Conservation (phyloP, 64 coral and sea anemone genomes). For the Stichodactyla mertensii region DNA sequence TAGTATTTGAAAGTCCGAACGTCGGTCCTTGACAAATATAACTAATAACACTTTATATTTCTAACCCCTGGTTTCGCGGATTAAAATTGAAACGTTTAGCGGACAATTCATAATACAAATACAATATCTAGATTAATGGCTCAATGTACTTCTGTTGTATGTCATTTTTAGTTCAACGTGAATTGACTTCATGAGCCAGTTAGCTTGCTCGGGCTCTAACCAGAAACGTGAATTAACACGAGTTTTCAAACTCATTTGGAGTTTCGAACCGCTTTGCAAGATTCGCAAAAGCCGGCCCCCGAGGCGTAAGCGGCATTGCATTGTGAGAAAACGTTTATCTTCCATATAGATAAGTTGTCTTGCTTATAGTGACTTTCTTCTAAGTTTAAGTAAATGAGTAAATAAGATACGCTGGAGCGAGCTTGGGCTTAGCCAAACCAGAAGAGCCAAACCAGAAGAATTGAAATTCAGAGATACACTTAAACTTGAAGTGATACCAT, state of each 20-base stretch:
- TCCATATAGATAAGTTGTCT: slow-evolving; percentile 15
- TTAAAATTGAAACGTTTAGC: background rate
- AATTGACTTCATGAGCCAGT: background rate
- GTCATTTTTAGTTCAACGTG: background rate
- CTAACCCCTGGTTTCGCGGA: background rate
- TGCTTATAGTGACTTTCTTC: background rate
- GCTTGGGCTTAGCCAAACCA: background rate
- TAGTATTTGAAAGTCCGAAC: background rate
- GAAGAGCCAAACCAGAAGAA: background rate
- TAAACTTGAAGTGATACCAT: background rate
- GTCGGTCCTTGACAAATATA: background rate
- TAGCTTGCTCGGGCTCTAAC: background rate
- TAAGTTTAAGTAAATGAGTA: slow-evolving; percentile 26
- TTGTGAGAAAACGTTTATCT: slow-evolving; percentile 15
- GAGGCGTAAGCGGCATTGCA: slow-evolving; percentile 9
- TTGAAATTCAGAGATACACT: background rate
- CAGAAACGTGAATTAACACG: slow-evolving; percentile 2
- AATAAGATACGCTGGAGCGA: slow-evolving; percentile 7
- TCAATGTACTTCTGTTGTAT: background rate
- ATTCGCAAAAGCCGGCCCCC: slow-evolving; percentile 28
- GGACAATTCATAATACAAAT: background rate
- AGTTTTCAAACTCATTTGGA: slow-evolving; percentile 16
- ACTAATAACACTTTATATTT: background rate
- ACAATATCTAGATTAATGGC: background rate
- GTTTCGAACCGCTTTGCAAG: slow-evolving; percentile 16